Percentiles rank a stretch among this genome's conserved stretches.
Conservation (phyloP, 1,140 invertebrate species). For the Andricus grossulariae region DNA sequence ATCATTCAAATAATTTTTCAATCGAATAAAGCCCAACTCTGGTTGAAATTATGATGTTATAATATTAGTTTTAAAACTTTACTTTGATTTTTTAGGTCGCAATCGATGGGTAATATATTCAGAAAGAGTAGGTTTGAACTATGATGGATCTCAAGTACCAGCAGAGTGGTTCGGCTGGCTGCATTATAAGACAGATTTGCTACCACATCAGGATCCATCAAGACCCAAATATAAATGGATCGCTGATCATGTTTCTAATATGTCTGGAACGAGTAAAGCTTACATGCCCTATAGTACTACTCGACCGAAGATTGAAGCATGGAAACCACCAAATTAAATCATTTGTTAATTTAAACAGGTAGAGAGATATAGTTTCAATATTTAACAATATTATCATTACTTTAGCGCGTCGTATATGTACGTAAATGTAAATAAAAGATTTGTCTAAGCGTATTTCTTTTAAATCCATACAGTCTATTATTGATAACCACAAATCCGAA, state of each 20-base stretch:
- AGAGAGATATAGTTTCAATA: constrained; percentile 33
- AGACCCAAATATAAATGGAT: constrained; percentile 92
- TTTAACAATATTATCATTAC: constrained; percentile 4
- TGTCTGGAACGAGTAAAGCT: constrained; percentile 85
- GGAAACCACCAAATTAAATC: constrained; percentile 80
- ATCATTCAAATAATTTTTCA: no score
- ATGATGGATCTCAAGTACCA: constrained; percentile 96
- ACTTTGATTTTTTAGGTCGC: constrained; percentile 76
- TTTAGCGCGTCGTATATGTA: background rate
- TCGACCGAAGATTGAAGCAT: constrained; percentile 88
- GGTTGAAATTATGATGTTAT: no score
- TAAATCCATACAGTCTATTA: no score
- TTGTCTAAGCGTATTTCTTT: background rate
- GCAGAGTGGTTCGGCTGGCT: constrained; percentile 94
- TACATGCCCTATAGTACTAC: constrained; percentile 95
- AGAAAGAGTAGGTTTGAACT: constrained; percentile 86
- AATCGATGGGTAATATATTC: constrained; percentile 97
- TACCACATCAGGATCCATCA: constrained; percentile 80
- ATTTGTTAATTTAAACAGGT: background rate
- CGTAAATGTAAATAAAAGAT: constrained; percentile 1
- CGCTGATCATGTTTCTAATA: constrained; percentile 87
- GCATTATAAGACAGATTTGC: constrained; percentile 84
- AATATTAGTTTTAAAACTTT: background rate
- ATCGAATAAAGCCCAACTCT: no score
- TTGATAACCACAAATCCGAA: no score